These are phyloP conservation scores for Bhutanitis thaidina DNA, from an alignment of 2,888 invertebrate species.

Conservation along the genomic window DNA sequence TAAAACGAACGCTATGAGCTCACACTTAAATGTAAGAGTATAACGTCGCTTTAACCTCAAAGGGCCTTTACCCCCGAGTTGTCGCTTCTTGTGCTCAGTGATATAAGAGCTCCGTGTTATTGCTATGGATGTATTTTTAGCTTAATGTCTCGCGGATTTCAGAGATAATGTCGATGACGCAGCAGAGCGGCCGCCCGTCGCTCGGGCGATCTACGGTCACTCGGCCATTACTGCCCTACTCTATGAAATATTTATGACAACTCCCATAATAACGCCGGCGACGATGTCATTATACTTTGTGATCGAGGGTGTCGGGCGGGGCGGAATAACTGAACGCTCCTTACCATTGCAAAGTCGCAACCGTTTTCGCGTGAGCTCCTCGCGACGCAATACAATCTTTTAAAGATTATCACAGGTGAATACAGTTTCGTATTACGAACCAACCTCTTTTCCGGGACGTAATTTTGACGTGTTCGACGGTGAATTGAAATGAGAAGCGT, in stretches of 20 bases:
- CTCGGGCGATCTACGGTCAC: constrained; percentile 60
- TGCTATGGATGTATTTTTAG: constrained; percentile 11
- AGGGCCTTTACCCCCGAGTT: not conserved
- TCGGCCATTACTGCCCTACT: constrained; percentile 76
- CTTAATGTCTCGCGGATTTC: constrained; percentile 22
- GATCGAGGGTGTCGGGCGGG: constrained; percentile 77
- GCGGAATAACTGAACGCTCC: constrained; percentile 78
- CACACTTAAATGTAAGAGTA: constrained; percentile 1
- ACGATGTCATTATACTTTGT: constrained; percentile 81
- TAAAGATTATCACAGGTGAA: constrained; percentile 54
- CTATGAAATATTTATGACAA: constrained; percentile 80
- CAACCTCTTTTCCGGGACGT: constrained; percentile 28
- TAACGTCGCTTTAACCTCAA: constrained; percentile 7
- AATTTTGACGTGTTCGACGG: constrained; percentile 26
- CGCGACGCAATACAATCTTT: constrained; percentile 35
- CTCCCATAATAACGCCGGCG: constrained; percentile 76
- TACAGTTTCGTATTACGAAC: constrained; percentile 44
- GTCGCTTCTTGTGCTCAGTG: constrained; percentile 1
- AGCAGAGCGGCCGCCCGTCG: constrained; percentile 33
- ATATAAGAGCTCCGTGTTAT: constrained; percentile 9
- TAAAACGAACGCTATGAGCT: not conserved
- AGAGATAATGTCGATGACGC: constrained; percentile 23
- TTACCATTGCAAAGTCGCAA: constrained; percentile 78
- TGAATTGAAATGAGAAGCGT: constrained; percentile 24
- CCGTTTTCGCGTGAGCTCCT: constrained; percentile 48